Evolutionary conservation across 2,888 invertebrate genomes (phyloP), one percentile per base, ranked within the genome.

Genomic region (Leptopterna dolabrata): DNA sequence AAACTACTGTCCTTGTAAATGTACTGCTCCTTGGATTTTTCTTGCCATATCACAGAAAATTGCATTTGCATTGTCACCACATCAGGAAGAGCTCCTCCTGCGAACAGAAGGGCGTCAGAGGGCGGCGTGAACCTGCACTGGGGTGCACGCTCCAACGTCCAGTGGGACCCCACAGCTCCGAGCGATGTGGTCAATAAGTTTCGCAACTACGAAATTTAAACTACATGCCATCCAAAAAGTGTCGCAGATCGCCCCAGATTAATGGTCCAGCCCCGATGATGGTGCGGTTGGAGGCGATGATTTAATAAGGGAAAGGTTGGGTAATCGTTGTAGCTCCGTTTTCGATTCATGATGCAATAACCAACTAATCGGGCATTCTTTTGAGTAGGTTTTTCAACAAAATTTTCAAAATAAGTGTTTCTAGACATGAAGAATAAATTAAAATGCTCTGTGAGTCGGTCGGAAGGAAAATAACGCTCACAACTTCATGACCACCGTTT

Each of bases 151-250:
- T 92, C 92, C 63, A 92, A 92, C 88, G 91, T 93, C 76, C 95
- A 94, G 88, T 96, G 96, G 94, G 95, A 95, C 90, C 94, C 94
- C 83, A 95, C 96, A 89, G 95, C 96, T 41, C 95, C 96, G 45
- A 94, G 94, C 90, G 96, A 96, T 91, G 95, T 96, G 90, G 96
- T 96, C 92, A 95, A 94, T 92, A 96, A 97, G 92, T 97, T 97
- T 93, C 95, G 97, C 92, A 97, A 97, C 93, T 97, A 97, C 93
- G 97, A 97, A 93, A 97, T 97, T 92, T 97, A 96, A 96, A 84
- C 13, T 4, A 41, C 24, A 19, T 7, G 7, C 63, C 63, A 63
- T 63, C 63, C 63, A 63, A 24, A 63, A 0, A 63, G 6, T 16
- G 63, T 63, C 63, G 24, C 4, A 24, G 3, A 63, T 63, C 27